Percentiles rank a stretch among this genome's conserved stretches.
These are phyloP conservation scores for Porphyrio hochstetteri DNA, from an alignment of 2,113 vertebrate species.

Conservation along the genomic window DNA sequence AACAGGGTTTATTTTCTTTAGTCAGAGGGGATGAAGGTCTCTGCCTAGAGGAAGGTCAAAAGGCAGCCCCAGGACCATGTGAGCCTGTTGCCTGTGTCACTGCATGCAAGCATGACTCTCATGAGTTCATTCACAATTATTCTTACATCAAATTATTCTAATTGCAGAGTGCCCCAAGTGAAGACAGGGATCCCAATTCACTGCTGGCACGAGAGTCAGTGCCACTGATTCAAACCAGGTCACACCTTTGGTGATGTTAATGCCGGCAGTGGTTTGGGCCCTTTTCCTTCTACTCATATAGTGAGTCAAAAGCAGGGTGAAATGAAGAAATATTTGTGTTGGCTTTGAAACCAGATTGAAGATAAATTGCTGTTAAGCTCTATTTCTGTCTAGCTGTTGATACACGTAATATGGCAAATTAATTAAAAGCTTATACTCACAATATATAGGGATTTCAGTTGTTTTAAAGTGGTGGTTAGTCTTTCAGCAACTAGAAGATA, in stretches of 20 bases:
- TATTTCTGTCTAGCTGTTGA: conserved; percentile 49
- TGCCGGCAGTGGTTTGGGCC: neutral
- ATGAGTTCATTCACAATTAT: neutral
- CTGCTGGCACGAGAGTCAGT: neutral
- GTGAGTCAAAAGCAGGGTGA: conserved; percentile 47
- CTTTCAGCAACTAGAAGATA: conserved; percentile 56
- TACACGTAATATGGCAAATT: conserved; percentile 52
- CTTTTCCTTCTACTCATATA: neutral
- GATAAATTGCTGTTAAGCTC: conserved; percentile 58
- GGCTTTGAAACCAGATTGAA: conserved; percentile 45
- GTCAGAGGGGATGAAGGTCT: neutral
- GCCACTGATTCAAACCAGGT: neutral
- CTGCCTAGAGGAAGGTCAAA: neutral
- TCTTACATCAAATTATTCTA: neutral
- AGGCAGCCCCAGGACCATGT: neutral
- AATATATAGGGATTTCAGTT: conserved; percentile 56
- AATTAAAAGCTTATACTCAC: conserved; percentile 64
- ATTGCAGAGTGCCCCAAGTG: neutral
- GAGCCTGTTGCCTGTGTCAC: neutral
- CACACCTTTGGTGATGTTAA: neutral
- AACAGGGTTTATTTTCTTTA: neutral
- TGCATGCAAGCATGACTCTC: neutral
- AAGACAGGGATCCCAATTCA: neutral
- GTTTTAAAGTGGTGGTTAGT: conserved; percentile 52
- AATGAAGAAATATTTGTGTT: conserved; percentile 59